phyloP scores from a whole-genome alignment of 2,888 invertebrate species.

The Ochropacha duplaris region DNA sequence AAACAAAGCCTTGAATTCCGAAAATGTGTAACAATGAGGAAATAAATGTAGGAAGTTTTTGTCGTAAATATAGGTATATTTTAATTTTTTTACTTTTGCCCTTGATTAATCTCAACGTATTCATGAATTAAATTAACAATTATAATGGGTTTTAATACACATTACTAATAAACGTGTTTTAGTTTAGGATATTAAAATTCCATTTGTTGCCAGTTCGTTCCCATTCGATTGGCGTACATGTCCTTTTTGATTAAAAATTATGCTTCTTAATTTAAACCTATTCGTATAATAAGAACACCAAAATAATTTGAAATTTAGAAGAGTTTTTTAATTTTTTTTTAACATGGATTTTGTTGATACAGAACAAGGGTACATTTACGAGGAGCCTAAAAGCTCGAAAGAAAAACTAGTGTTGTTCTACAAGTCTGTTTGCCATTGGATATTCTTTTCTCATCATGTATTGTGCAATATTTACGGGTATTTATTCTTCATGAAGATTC shows the following conservation, averaged over 20 bases:
- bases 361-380: not conserved
- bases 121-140: not conserved
- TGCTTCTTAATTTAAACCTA: too few relatives aligned
- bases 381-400: not conserved
- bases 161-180: not conserved
- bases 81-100: not conserved
- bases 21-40: not conserved
- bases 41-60: not conserved
- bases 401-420: not conserved
- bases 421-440: slow-evolving; percentile 2
- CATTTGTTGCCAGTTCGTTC: not conserved
- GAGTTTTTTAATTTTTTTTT: not conserved
- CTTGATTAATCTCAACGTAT: not conserved
- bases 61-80: not conserved
- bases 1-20: not conserved
- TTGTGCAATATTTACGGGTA: slow-evolving; percentile 8
- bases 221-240: too few relatives aligned
- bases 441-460: slow-evolving; percentile 7
- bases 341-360: not conserved
- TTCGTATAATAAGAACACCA: not conserved
- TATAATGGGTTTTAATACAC: not conserved
- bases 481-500: slow-evolving; percentile 9
- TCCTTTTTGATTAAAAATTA: too few relatives aligned
- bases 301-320: not conserved
- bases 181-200: not conserved